phyloP scores from a whole-genome alignment of 2,797 vertebrate species.

The Macropodus opercularis region DNA sequence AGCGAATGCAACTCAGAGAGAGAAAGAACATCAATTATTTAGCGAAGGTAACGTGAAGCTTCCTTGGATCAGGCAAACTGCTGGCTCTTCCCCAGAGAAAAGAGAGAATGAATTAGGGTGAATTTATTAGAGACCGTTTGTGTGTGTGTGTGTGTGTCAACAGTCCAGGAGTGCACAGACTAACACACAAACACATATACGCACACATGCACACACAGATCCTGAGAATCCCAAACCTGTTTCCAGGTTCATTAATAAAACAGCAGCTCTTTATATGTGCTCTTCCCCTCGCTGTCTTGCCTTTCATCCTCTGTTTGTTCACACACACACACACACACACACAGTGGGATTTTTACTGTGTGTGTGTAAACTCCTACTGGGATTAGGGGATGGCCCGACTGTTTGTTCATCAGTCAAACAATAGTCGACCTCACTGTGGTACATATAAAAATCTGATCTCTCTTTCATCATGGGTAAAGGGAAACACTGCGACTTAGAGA shows the following conservation, averaged over 20 bases:
- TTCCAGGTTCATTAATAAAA: conserved; percentile 86
- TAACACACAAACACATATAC: conserved; percentile 39
- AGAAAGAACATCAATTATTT: conserved; percentile 97
- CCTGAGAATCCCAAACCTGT: conserved; percentile 77
- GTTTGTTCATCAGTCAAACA: conserved; percentile 82
- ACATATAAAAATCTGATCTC: conserved; percentile 71
- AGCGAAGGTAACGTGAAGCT: conserved; percentile 98
- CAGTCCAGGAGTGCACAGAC: conserved; percentile 12
- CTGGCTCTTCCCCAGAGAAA: conserved; percentile 94
- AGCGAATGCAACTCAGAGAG: conserved; percentile 63
- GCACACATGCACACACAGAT: conserved; percentile 53
- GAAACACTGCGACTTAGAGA: conserved; percentile 43
- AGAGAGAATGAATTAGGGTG: conserved; percentile 99
- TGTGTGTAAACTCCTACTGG: conserved; percentile 71
- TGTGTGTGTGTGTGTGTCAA: too few relatives aligned
- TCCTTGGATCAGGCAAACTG: conserved; percentile 98
- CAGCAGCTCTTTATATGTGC: conserved; percentile 83
- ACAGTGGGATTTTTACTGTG: conserved; percentile 75
- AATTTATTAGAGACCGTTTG: conserved; percentile 89
- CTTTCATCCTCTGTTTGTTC: conserved; percentile 84
- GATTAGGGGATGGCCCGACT: conserved; percentile 77
- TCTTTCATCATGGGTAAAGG: conserved; percentile 64
- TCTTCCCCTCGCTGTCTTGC: conserved; percentile 80
- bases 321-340: conserved; percentile 80
- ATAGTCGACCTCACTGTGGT: conserved; percentile 70